Evolutionary conservation across 2,113 vertebrate species (phyloP).

Genomic region (Accipiter virgatus): DNA sequence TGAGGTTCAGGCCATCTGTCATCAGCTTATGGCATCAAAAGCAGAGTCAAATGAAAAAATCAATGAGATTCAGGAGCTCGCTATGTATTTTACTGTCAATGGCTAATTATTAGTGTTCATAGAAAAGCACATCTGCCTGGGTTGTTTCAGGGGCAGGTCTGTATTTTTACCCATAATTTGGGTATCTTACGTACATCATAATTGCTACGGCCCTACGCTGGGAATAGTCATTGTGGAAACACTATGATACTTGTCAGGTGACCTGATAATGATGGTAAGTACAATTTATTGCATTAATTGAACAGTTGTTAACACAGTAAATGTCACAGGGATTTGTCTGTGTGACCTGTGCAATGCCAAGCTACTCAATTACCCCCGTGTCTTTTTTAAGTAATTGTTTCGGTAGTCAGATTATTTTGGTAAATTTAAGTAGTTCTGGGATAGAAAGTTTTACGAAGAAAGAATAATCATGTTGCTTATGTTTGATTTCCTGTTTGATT

Average conservation of each 20-base stretch:
- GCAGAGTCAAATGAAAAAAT: neutral
- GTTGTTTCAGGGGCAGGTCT: neutral
- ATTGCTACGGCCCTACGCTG: neutral
- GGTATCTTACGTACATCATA: neutral
- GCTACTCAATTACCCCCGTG: neutral
- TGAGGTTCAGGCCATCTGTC: slow-evolving; percentile 5
- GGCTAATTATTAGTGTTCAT: neutral
- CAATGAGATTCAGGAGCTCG: neutral
- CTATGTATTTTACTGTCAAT: neutral
- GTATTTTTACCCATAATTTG: neutral
- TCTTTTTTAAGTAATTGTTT: neutral
- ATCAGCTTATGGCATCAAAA: neutral
- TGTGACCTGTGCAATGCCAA: neutral
- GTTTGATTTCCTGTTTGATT: neutral
- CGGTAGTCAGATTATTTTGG: neutral
- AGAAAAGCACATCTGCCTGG: neutral
- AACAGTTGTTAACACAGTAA: neutral
- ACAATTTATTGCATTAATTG: neutral
- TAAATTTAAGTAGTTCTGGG: neutral
- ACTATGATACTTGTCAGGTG: neutral
- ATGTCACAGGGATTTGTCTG: neutral
- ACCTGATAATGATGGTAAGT: neutral
- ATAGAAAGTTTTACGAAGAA: neutral
- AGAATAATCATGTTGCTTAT: neutral
- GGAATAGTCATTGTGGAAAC: neutral